These are phyloP conservation scores for Excalfactoria chinensis DNA, from an alignment of 2,113 vertebrate species.

Conservation along the genomic window DNA sequence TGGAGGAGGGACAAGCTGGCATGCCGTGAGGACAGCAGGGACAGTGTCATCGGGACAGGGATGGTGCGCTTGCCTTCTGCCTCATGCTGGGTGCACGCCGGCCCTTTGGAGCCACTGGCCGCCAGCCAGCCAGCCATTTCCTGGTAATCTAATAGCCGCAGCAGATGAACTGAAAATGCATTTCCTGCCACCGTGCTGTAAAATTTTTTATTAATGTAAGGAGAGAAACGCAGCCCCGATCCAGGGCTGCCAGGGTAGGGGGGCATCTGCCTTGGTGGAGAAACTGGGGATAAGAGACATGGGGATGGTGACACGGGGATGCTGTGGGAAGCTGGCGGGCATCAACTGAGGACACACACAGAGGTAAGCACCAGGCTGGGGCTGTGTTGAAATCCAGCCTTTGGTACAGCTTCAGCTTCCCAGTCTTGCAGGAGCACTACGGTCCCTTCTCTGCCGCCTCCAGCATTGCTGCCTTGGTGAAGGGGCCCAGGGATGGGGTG, in stretches of 20 bases:
- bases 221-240: conserved; percentile 76
- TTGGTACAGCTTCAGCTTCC: not conserved
- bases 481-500: not conserved
- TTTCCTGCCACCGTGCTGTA: conserved; percentile 83
- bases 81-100: conserved; percentile 12
- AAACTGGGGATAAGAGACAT: rapidly evolving
- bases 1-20: not conserved
- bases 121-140: conserved; percentile 80
- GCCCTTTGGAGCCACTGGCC: conserved; percentile 74
- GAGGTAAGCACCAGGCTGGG: not conserved
- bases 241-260: not conserved
- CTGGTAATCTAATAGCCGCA: conserved; percentile 81
- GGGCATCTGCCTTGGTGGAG: not conserved
- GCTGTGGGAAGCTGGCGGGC: not conserved
- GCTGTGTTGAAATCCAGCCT: not conserved
- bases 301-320: rapidly evolving
- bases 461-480: not conserved
- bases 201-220: conserved; percentile 82
- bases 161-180: conserved; percentile 83
- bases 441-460: not conserved
- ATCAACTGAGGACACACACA: rapidly evolving
- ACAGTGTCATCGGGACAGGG: not conserved
- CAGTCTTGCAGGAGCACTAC: not conserved
- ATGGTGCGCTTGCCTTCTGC: not conserved
- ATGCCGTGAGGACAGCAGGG: rapidly evolving